Percentiles rank a stretch among this genome's conserved stretches.
Evolutionary conservation across 2,888 invertebrate genomes (phyloP).

Genomic region (Poecilus cupreus): DNA sequence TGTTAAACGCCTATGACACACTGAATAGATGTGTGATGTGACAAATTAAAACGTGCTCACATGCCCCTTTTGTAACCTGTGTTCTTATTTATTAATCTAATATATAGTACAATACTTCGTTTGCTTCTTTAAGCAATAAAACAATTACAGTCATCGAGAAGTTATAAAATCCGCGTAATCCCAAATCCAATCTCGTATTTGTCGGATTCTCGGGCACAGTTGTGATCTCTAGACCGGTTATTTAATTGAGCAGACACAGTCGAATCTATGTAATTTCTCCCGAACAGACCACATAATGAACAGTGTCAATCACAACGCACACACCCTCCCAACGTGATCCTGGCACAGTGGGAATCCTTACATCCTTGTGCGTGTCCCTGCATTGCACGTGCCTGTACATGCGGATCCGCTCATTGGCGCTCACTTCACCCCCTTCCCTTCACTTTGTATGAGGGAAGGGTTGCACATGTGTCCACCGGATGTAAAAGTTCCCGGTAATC

Average conservation of each 20-base stretch:
- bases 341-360: neutral
- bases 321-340: neutral
- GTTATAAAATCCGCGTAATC: no score
- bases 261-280: neutral
- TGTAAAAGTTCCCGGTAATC: neutral
- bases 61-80: no score
- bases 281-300: neutral
- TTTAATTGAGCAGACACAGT: slow-evolving; percentile 1
- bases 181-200: no score
- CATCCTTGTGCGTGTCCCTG: neutral
- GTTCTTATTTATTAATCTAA: no score
- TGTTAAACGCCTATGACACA: no score
- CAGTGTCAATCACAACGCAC: slow-evolving; percentile 6
- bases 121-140: no score
- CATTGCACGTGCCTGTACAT: neutral
- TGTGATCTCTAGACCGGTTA: neutral
- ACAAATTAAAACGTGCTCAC: no score
- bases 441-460: no score
- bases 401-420: neutral
- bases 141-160: no score
- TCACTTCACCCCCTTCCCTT: no score
- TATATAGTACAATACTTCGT: no score
- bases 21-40: no score
- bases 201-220: neutral
- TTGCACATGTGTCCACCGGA: neutral